These are phyloP conservation scores for Etheostoma cragini DNA, from an alignment of 2,113 vertebrate genomes.

Conservation along the genomic window DNA sequence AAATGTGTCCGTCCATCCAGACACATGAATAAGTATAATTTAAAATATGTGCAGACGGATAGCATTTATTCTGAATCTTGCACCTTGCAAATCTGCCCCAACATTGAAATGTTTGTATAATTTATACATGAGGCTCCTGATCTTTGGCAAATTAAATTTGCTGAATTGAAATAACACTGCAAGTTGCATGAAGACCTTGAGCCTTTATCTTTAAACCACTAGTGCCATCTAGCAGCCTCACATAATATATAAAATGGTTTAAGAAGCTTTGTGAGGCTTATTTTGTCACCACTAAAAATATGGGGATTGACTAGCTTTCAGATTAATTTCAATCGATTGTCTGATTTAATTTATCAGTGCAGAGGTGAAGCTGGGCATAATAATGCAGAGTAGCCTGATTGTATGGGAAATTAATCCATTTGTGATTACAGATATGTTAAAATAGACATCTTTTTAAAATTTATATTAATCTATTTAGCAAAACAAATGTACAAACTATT, in stretches of 20 bases:
- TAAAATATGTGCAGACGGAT: neutral
- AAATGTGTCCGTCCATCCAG: neutral
- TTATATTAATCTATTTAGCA: slow-evolving; percentile 42
- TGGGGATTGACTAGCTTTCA: neutral
- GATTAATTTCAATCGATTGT: slow-evolving; percentile 52
- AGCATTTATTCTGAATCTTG: neutral
- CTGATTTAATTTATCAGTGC: slow-evolving; percentile 28
- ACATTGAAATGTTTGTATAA: neutral
- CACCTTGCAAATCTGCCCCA: neutral
- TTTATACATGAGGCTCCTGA: slow-evolving; percentile 37
- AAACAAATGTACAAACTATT: slow-evolving; percentile 32
- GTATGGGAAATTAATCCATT: slow-evolving; percentile 7
- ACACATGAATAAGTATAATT: neutral
- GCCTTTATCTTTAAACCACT: too few relatives aligned
- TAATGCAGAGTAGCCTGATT: neutral
- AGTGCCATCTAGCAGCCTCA: too few relatives aligned
- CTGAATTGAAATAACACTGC: too few relatives aligned
- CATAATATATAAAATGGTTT: too few relatives aligned
- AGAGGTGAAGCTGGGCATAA: neutral
- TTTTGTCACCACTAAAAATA: neutral
- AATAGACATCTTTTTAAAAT: slow-evolving; percentile 33
- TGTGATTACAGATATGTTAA: slow-evolving; percentile 18
- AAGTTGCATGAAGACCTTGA: too few relatives aligned
- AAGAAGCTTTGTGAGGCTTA: too few relatives aligned
- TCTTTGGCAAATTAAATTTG: slow-evolving; percentile 48